Conservation (phyloP, 2,113 vertebrate species). For the Cryptotis parvus region DNA sequence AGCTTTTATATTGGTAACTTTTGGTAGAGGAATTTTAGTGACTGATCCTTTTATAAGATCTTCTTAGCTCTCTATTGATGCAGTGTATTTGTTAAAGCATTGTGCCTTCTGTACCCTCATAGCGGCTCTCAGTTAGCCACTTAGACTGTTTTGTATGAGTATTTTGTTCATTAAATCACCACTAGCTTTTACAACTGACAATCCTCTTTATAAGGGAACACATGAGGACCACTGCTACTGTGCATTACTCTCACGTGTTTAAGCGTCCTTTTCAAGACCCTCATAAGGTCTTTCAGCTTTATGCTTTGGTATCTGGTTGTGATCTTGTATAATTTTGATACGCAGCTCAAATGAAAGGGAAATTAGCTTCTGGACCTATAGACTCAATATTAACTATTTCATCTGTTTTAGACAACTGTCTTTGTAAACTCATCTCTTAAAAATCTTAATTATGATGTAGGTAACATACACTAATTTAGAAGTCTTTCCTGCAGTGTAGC, state of each 20-base stretch:
- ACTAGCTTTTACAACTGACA: slow-evolving; percentile 33
- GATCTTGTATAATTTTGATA: slow-evolving; percentile 47
- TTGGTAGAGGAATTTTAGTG: slow-evolving; percentile 53
- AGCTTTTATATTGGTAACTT: slow-evolving; percentile 60
- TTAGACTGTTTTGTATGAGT: slow-evolving; percentile 11
- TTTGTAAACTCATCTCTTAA: slow-evolving; percentile 27
- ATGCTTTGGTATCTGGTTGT: neutral
- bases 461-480: slow-evolving; percentile 35
- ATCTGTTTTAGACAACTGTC: slow-evolving; percentile 30
- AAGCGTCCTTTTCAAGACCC: slow-evolving; percentile 24
- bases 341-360: slow-evolving; percentile 42
- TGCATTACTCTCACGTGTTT: slow-evolving; percentile 34
- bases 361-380: neutral
- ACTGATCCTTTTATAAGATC: slow-evolving; percentile 52
- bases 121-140: slow-evolving; percentile 28
- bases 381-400: slow-evolving; percentile 14
- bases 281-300: neutral
- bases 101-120: slow-evolving; percentile 26
- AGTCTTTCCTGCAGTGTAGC: slow-evolving; percentile 20
- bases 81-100: slow-evolving; percentile 37
- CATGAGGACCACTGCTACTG: neutral
- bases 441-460: slow-evolving; percentile 14
- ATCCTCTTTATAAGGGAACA: neutral
- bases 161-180: neutral
- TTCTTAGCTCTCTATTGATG: slow-evolving; percentile 49